Base-by-base conservation (phyloP, 2,888 invertebrate species). In the Malthinus flaveolus region DNA sequence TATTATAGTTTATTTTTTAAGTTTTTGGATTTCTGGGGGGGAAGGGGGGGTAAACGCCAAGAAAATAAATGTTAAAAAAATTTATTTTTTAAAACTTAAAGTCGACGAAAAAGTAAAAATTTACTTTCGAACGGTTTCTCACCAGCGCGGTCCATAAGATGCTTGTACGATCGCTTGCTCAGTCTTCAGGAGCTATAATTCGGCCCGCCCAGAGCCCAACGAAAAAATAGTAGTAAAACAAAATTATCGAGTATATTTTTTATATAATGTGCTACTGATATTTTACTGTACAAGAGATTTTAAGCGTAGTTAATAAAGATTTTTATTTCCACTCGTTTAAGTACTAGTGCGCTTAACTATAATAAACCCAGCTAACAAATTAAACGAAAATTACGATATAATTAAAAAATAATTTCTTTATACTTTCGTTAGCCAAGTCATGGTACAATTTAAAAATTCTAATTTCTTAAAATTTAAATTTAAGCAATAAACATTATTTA, bases 261-360 rank as follows among this genome's bases (percentile, higher is more conserved):
- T 73, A 73, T 72, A 73, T 74, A 73, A 73, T 73, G 73, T 75
- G 74, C 74, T 72, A 73, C 69, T 71, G 67, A 70, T 42, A 42
- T 61, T 65, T 65, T 71, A 73, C 69, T 71, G 71, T 71, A 73
- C 71, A 73, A 70, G 69, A 64, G 67, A 67, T 66, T 56, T 62
- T 70, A 73, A 74, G 73, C 73, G 72, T 73, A 73, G 66, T 70
- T 66, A 70, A 68, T 67, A 68, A 71, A 69, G 63, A 63, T 23
- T 23, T 69, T 67, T n/a, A n/a, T 64, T 61, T 70, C 68, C 69
- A 71, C 68, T 70, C 68, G 65, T 69, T 66, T 15, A 42, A 62
- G 64, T 56, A 53, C 48, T 64, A 56, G 59, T 64, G 62, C 57
- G 53, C 53, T 39, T 46, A 50, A 15, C 32, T 46, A 33, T 46